Evolutionary conservation across 2,888 invertebrate genomes (phyloP), one percentile per base, ranked within the genome.

Genomic region (Eumerus sabulonum): DNA sequence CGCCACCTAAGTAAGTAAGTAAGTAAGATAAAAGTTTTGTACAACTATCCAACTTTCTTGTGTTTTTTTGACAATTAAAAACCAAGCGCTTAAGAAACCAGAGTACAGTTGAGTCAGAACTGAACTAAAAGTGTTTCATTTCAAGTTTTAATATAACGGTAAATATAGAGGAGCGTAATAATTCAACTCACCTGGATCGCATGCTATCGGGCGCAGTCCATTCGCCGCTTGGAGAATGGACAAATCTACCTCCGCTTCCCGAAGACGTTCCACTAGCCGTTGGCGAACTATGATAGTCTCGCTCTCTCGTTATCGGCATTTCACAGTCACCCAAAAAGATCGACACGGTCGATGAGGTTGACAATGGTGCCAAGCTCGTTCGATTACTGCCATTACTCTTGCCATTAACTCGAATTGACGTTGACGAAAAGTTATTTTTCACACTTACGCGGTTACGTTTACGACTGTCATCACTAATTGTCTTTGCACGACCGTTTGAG

Each of bases 241-340:
- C 60, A 38, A 64, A 73, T 14, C 59, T 50, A 44, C 79, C 66
- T 11, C 66, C 77, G 45, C 68, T 76, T 50, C 71, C 67, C n/a
- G 81, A 72, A 9, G 77, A 76, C 1, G 76, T 79, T 51, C 81
- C 76, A 56, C 70, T 79, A 3, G 72, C 60, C 17, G 72, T 76
- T 42, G 77, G 76, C 9, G 79, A 79, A 36, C 64, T 68, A 45
- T 74, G 76, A 70, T 73, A 81, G 63, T 51, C 82, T 13, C 77
- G 44, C 64, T 84, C 82, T 12, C 84, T 82, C 12, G 86, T 85
- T 44, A 86, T 85, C 16, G 86, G 86, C 85, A 86, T 85, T 81
- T 88, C 87, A 68, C 84, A 84, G 67, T 86, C 85, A 9, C 86
- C 87, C 12, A 88, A 81, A 74, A 87, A 84, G 38, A 83, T 66